These are phyloP conservation scores for Lissocephala sabroskyi DNA, from an alignment of 2,888 invertebrate species.

Conservation along the genomic window DNA sequence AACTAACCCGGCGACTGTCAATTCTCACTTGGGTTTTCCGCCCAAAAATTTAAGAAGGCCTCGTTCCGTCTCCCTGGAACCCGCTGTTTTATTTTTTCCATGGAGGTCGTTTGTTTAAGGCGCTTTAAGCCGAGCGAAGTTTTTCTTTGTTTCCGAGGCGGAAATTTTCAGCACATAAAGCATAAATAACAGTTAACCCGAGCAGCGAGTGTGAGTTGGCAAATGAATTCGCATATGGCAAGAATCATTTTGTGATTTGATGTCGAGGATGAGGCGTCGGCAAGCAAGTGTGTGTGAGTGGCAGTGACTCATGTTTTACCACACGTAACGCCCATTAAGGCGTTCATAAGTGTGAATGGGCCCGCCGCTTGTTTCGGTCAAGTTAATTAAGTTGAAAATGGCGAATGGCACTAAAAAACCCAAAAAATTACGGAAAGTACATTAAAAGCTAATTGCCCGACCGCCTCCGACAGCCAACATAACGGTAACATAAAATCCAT, in stretches of 20 bases:
- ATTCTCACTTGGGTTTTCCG: neutral
- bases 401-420: no score
- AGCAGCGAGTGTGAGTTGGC: neutral
- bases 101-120: slow-evolving; percentile 26
- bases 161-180: slow-evolving; percentile 40
- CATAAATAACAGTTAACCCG: slow-evolving; percentile 36
- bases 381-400: slow-evolving; percentile 58
- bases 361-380: no score
- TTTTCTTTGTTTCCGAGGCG: slow-evolving; percentile 34
- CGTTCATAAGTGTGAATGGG: no score
- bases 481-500: no score
- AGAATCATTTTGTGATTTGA: no score
- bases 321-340: no score
- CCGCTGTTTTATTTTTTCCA: slow-evolving; percentile 1
- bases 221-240: slow-evolving; percentile 1
- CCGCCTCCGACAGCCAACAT: no score
- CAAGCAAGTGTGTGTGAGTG: no score
- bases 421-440: slow-evolving; percentile 22
- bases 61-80: neutral
- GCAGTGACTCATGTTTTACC: no score
- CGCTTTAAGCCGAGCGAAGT: slow-evolving; percentile 37
- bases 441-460: slow-evolving; percentile 56
- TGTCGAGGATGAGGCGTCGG: no score
- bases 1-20: neutral
- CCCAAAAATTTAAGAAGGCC: neutral